Conservation (phyloP, 2,113 vertebrate genomes). For the Ibidorhyncha struthersii region DNA sequence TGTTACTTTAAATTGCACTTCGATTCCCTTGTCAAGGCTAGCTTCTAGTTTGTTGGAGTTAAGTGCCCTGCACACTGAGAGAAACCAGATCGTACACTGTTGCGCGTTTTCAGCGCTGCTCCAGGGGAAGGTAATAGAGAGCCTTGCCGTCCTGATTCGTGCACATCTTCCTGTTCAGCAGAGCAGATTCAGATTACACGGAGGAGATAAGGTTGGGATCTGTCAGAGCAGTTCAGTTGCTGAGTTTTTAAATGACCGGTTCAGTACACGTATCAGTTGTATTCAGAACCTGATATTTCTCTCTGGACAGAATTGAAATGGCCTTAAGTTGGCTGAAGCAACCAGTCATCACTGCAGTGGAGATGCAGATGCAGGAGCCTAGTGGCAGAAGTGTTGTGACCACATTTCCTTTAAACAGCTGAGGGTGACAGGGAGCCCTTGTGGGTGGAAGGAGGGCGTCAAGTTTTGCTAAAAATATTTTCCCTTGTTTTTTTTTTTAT, state of each 20-base stretch:
- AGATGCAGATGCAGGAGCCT: background rate
- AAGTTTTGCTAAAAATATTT: background rate
- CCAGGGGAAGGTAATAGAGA: background rate
- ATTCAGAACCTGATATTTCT: background rate
- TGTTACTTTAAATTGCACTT: background rate
- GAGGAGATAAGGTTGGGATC: conserved; percentile 35
- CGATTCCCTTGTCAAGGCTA: background rate
- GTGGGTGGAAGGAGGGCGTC: background rate
- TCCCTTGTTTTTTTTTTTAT: background rate
- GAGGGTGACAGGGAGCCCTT: background rate
- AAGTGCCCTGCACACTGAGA: background rate
- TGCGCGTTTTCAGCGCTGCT: background rate
- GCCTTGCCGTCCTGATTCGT: background rate
- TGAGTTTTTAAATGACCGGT: background rate
- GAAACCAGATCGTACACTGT: background rate
- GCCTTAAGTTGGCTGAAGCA: background rate
- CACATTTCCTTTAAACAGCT: background rate
- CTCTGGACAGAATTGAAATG: background rate
- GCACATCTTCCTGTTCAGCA: background rate
- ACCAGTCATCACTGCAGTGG: background rate
- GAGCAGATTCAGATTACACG: background rate
- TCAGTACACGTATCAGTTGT: background rate
- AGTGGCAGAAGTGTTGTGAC: background rate
- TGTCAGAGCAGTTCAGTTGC: background rate
- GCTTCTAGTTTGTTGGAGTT: background rate